Conservation (phyloP, 2,797 vertebrate genomes). For the Iguana delicatissima region DNA sequence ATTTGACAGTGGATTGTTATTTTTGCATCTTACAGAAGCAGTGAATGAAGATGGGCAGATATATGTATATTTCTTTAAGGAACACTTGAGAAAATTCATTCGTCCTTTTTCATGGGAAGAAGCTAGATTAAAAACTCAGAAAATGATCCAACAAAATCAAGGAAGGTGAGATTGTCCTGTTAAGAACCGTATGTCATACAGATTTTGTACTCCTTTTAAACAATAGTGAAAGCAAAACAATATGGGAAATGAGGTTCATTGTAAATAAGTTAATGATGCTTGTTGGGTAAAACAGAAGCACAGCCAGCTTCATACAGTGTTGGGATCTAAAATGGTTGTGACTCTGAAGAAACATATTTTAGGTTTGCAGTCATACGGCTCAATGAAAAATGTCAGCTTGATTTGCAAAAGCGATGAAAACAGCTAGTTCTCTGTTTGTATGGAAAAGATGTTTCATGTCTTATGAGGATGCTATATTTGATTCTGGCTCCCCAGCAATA, state of each 20-base stretch:
- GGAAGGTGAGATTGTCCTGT: conserved; percentile 68
- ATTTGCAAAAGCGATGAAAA: neutral
- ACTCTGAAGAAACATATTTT: neutral
- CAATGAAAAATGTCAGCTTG: neutral
- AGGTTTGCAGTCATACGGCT: neutral
- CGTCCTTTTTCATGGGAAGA: conserved; percentile 86
- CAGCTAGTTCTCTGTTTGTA: neutral
- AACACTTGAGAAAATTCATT: conserved; percentile 82
- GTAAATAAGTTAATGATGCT: neutral
- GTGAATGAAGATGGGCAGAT: conserved; percentile 89
- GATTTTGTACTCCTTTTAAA: too few relatives aligned
- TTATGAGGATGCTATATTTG: neutral
- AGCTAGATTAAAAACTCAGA: conserved; percentile 84
- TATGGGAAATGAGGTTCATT: neutral
- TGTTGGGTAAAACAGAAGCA: neutral
- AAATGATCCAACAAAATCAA: conserved; percentile 70
- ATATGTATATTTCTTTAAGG: conserved; percentile 87
- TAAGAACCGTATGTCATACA: neutral
- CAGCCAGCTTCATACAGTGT: neutral
- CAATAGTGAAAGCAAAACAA: too few relatives aligned
- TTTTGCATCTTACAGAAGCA: conserved; percentile 80
- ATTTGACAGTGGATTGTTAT: conserved; percentile 9
- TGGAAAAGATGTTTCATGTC: neutral
- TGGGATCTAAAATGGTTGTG: neutral
- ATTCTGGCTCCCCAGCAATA: neutral